Conservation (phyloP, 2,888 invertebrate genomes). For the Noctua comes region DNA sequence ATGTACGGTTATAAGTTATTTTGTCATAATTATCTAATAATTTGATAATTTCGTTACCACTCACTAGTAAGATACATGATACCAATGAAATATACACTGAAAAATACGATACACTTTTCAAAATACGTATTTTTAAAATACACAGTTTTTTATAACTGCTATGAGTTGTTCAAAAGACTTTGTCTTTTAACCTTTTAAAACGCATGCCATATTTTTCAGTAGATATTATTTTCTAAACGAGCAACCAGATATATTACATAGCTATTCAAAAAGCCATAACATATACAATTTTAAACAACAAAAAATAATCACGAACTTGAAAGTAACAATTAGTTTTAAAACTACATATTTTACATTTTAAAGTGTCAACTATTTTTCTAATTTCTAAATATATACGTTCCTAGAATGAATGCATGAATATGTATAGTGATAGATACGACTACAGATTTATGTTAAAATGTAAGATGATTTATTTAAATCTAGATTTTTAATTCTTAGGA, state of each 20-base stretch:
- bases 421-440: conserved; percentile 66
- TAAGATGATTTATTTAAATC: conserved; percentile 34
- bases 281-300: conserved; percentile 63
- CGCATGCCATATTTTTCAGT: conserved; percentile 39
- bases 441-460: conserved; percentile 27
- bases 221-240: conserved; percentile 52
- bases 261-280: conserved; percentile 78
- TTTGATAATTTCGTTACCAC: conserved; percentile 73
- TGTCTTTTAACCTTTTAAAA: conserved; percentile 24
- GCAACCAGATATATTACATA: conserved; percentile 70
- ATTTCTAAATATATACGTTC: conserved; percentile 50
- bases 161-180: conserved; percentile 23
- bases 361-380: conserved; percentile 61
- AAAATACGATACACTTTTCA: conserved; percentile 27
- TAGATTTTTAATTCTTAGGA: conserved; percentile 38
- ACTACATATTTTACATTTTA: conserved; percentile 67
- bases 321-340: conserved; percentile 68
- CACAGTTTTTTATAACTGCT: conserved; percentile 7
- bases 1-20: conserved; percentile 79
- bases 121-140: conserved; percentile 40
- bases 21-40: conserved; percentile 68
- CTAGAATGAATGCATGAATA: conserved; percentile 64
- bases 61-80: conserved; percentile 65
- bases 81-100: conserved; percentile 56
- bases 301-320: conserved; percentile 64